Base-by-base conservation (phyloP, 2,888 invertebrate genomes). In the Carabus problematicus region DNA sequence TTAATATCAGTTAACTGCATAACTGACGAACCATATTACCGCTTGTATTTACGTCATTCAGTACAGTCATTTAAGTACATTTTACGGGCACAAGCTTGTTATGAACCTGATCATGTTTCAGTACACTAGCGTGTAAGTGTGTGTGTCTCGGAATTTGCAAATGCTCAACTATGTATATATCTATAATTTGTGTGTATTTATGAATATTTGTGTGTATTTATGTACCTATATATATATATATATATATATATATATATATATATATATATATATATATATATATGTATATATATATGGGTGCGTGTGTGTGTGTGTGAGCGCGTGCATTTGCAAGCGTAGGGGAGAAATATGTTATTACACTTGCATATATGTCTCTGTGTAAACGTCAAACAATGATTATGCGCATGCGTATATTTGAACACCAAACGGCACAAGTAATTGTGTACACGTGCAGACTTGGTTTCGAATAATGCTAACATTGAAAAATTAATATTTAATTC, bases 101-200 rank as follows among this genome's bases (percentile, higher is more conserved):
- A 29, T 29, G 29, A 6, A 29, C 29, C 6, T n/a, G n/a, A n/a
- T 29, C 29, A 29, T 29, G 29, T 29, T 29, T 29, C 29, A 29
- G 54, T 70, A 64, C 55, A 64, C 55, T 66, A 56, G 71, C 63
- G 71, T 70, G 71, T 62, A 71, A 54, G 64, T 64, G 71, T 64
- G 64, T 70, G 71, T 64, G 71, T 70, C 71, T 70, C 55, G 54
- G 71, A 70, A 63, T 70, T 71, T 71, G 72, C 71, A 71, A 72
- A 74, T 72, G 70, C 72, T 72, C 74, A 72, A 72, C 72, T 73
- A n/a, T n/a, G n/a, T n/a, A n/a, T n/a, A n/a, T n/a, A n/a, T n/a
- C n/a, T n/a, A n/a, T n/a, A n/a, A n/a, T n/a, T n/a, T n/a, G n/a
- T n/a, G n/a, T n/a, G n/a, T n/a, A n/a, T n/a, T n/a, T n/a, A n/a